Evolutionary conservation across 2,888 invertebrate genomes (phyloP), one percentile per base, ranked within the genome.

Genomic region (Tinea trinotella): DNA sequence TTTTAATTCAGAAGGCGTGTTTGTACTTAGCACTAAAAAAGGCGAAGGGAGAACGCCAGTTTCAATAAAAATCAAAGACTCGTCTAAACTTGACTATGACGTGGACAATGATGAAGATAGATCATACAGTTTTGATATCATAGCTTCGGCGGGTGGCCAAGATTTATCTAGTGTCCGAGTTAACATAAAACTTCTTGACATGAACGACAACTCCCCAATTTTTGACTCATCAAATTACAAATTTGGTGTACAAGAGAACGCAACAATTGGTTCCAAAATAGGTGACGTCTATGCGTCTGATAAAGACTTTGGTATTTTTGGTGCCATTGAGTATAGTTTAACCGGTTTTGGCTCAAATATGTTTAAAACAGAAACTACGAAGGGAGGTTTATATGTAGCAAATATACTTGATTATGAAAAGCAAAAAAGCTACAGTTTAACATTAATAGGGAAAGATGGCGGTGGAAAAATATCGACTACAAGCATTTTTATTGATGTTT

Each of bases 331-430:
- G 10, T 96, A 95, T 66, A 85, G 88, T 0, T 68, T 96, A 0
- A 90, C 92, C 56, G 95, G 96, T 6, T 93, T 94, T 64, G 94
- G 94, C 0, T 90, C 93, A 0, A 92, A 93, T 59, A 89, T 91
- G 63, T 95, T 95, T 65, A 86, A 80, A 30, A 92, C 93, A 0
- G 89, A 94, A 64, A 77, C 85, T 1, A 77, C 71, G 36, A 87
- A 82, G 7, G 95, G 95, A 0, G 91, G 91, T 4, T 70, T 95
- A 6, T 91, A 85, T 56, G 89, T 94, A 0, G 86, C 87, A 0
- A 88, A 88, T 58, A 64, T 74, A 4, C 73, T 96, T 48, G 94
- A 96, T 67, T 93, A 93, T 65, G 96, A 96, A 68, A 88, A 88
- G 9, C 93, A 94, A 61, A 92, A 91, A 61, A 91, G 91, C 56